Evolutionary conservation across 2,888 invertebrate genomes (phyloP).

Genomic region (Lumbricus terrestris): DNA sequence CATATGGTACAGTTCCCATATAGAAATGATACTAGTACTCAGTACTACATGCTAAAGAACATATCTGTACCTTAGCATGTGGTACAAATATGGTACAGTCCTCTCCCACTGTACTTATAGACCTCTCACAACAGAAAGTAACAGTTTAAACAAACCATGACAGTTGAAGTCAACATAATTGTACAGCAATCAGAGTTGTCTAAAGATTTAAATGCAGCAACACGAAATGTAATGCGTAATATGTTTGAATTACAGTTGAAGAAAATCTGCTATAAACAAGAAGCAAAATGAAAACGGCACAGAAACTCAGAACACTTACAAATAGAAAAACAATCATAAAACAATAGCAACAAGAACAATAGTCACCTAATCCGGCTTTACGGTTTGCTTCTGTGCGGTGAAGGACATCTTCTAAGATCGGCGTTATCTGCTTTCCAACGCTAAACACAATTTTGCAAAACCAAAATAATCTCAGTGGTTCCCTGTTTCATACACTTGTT

Average conservation of each 20-base stretch:
- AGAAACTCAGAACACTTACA: not conserved
- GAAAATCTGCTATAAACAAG: not conserved
- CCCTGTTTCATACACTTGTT: not conserved
- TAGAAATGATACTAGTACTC: not conserved
- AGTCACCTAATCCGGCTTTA: slow-evolving; percentile 47
- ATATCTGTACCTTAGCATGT: not conserved
- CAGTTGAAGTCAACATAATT: not conserved
- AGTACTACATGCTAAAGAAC: not conserved
- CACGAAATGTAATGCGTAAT: not conserved
- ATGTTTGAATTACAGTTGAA: not conserved
- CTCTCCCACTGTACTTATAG: not conserved
- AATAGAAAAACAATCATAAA: not conserved
- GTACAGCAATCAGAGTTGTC: not conserved
- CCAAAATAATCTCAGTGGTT: not conserved
- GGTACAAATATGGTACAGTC: not conserved
- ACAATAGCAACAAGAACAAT: not conserved
- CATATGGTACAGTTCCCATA: not conserved
- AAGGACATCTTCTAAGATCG: slow-evolving; percentile 47
- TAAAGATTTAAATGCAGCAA: not conserved
- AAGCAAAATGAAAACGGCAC: not conserved
- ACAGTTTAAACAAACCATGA: not conserved
- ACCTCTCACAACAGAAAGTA: not conserved
- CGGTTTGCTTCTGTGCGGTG: slow-evolving; percentile 48
- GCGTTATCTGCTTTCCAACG: slow-evolving; percentile 39
- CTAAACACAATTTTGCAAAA: slow-evolving; percentile 31